Base-by-base conservation (phyloP, 2,888 invertebrate genomes). In the Nemapogon koenigi region DNA sequence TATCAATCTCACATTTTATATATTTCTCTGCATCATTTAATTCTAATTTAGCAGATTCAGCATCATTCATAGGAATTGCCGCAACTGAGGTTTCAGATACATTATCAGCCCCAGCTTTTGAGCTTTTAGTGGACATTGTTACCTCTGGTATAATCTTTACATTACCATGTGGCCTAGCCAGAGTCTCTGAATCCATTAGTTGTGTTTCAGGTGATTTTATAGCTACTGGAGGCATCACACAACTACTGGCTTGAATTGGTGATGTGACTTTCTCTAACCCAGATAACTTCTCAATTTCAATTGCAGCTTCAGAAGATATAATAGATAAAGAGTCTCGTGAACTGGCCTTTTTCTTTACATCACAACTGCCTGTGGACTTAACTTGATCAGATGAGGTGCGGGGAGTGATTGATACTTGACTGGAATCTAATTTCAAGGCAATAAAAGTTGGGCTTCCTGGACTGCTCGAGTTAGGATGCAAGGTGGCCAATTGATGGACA, bases 341-440 rank as follows among this genome's bases (percentile, higher is more conserved):
- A 2, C 66, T 57, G 44, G 67, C 71, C 1, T 55, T 52, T 17
- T 19, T 17, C 45, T 66, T 55, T 27, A 64, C 49, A 35, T 67
- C 70, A 43, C 46, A 60, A 31, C 49, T 48, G 28, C 13, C 13
- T 30, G 42, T 53, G 10, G 50, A 38, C 11, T 63, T 70, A 1
- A 57, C 30, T 14, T 71, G 70, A 16, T 37, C 37, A 7, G 7
- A 4, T 10, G 46, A 45, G 2, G 63, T 36, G 3, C 76, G 59
- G 7, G 73, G 65, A 2, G 69, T 71, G 43, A 78, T 69, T 2
- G 76, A 75, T 41, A 78, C 69, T 51, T 76, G 72, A 48, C 59
- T 65, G 10, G 73, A 62, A 44, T 76, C 76, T 40, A 78, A 48
- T 19, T 60, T 52, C 15, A 65, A 56, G 10, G 63, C 58, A 4